These are phyloP conservation scores for Drosophila parthenogenetica DNA, from an alignment of 2,888 invertebrate species.

Conservation along the genomic window DNA sequence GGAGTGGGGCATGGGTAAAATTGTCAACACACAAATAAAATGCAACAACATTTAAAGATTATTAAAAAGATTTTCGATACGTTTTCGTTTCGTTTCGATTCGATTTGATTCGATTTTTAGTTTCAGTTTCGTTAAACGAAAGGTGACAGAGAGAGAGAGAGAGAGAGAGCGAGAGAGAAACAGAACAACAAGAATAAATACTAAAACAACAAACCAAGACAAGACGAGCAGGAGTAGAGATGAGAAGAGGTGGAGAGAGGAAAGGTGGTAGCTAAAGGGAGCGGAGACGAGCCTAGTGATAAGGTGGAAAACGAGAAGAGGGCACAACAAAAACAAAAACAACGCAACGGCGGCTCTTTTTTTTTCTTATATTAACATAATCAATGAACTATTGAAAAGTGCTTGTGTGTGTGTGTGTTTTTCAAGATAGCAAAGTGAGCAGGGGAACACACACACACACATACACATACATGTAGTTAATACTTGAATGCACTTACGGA, in stretches of 20 bases:
- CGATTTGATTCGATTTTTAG: constrained; percentile 45
- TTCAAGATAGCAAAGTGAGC: not conserved
- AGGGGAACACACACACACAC: constrained; percentile 13
- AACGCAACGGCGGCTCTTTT: constrained; percentile 35
- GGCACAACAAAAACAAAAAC: constrained; percentile 21
- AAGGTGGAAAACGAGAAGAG: constrained; percentile 43
- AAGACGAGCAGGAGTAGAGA: not conserved
- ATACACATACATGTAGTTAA: constrained; percentile 29
- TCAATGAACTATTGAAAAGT: constrained; percentile 65
- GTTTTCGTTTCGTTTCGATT: constrained; percentile 3
- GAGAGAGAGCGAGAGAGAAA: too few species aligned
- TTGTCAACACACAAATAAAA: constrained; percentile 55
- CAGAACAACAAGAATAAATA: not conserved
- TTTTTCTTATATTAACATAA: constrained; percentile 74
- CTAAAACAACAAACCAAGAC: constrained; percentile 25
- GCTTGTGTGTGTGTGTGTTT: constrained; percentile 10
- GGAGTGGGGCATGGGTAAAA: constrained; percentile 28
- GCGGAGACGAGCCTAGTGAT: constrained; percentile 34
- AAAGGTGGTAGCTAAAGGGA: not conserved
- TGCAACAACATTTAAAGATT: constrained; percentile 51
- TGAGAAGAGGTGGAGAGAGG: not conserved
- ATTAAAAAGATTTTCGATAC: constrained; percentile 45
- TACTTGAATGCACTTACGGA: constrained; percentile 73
- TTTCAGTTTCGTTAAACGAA: constrained; percentile 31
- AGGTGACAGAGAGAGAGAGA: too few species aligned